Base-by-base conservation (phyloP, 2,888 invertebrate species). In the Leptopterna dolabrata region DNA sequence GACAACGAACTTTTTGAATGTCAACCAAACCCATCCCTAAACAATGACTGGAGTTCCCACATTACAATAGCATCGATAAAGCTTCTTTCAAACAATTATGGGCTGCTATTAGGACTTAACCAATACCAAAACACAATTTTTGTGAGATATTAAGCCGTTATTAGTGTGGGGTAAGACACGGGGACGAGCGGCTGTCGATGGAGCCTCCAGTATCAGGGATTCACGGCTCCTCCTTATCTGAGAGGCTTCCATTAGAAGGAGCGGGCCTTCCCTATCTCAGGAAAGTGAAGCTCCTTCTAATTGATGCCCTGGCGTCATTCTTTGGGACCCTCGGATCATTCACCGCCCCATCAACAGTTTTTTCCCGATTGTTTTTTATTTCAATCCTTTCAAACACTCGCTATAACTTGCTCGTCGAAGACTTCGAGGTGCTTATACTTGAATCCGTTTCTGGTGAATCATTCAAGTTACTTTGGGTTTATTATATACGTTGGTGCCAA, bases 251-350 rank as follows among this genome's bases (percentile, higher is more conserved):
- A 83, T 83, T 83, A 83, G 83, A 83, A 70, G 83, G 63, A 83
- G 83, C 71, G 70, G 43, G 63, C 43, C 45, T 55, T 27, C 41
- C 70, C 71, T 83, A 83, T 83, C 83, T 83, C 27, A 30, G 36
- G 83, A 83, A 83, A 83, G 83, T 71, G 71, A 71, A 70, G 83
- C 83, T 83, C 55, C 51, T 29, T 83, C 83, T 83, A 83, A 83
- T 83, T 83, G 83, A 83, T 83, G 83, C 83, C 70, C 70, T 81
- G 70, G 83, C 83, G 83, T 83, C 83, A 83, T 63, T 71, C 55
- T 63, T 43, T 19, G 63, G 36, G 71, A n/a, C 63, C 41, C 43
- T 83, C 83, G 83, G 83, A 83, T 83, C 83, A 83, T 83, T 83
- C 83, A 83, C 83, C 83, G 63, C 63, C 41, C 63, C 83, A 63